Evolutionary conservation across 2,113 vertebrate species (phyloP).

Genomic region (Chionomys nivalis): DNA sequence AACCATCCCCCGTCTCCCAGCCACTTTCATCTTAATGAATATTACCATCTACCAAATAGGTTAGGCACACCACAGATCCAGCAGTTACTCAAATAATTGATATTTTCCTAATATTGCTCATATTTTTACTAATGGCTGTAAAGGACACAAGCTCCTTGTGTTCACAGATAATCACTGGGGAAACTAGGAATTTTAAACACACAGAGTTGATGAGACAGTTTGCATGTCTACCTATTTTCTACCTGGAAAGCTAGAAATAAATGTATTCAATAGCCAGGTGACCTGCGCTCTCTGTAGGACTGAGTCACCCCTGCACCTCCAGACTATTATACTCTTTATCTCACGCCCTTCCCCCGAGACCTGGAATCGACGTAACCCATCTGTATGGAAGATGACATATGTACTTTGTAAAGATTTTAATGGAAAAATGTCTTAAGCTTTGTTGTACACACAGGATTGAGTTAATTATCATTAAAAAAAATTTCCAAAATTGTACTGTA

Average conservation of each 20-base stretch:
- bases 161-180: background rate
- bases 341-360: background rate
- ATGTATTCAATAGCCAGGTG: background rate
- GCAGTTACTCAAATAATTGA: background rate
- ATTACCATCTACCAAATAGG: no score
- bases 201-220: background rate
- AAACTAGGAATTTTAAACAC: background rate
- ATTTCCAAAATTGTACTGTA: background rate
- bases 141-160: background rate
- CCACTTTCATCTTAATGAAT: no score
- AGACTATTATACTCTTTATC: background rate
- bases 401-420: background rate
- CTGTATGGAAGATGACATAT: background rate
- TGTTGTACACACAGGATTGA: background rate
- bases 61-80: background rate
- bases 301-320: background rate
- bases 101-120: conserved; percentile 16
- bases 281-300: background rate
- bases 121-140: background rate
- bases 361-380: background rate
- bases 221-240: background rate
- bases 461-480: background rate
- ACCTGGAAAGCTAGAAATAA: background rate
- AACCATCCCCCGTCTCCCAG: no score
- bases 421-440: background rate